Evolutionary conservation across 1,140 invertebrate genomes (phyloP).

Genomic region (Trichomalopsis sarcophagae): DNA sequence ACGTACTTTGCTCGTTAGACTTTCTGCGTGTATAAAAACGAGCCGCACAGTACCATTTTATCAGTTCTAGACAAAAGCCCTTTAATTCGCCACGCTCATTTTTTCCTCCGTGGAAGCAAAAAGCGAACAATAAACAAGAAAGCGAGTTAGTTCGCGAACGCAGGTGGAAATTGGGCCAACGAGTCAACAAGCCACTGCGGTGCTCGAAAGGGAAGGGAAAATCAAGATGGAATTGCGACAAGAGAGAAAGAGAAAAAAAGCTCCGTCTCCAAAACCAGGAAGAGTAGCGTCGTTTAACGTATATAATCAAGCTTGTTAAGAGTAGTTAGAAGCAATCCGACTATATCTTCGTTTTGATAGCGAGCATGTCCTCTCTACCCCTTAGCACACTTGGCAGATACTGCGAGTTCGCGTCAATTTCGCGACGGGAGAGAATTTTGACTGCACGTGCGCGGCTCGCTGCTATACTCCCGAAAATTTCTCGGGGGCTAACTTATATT

Average conservation of each 20-base stretch:
- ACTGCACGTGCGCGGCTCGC: not conserved
- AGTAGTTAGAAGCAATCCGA: not conserved
- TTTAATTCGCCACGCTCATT: no score
- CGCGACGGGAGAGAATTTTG: not conserved
- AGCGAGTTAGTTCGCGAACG: no score
- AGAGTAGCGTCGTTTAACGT: not conserved
- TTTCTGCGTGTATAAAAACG: no score
- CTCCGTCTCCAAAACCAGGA: not conserved
- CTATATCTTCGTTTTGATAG: not conserved
- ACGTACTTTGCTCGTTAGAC: no score
- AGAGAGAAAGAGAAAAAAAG: not conserved
- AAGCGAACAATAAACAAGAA: no score
- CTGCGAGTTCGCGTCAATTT: not conserved
- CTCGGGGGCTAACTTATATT: not conserved
- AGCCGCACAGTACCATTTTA: no score
- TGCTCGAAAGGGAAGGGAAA: not conserved
- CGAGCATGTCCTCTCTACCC: not conserved
- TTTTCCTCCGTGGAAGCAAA: no score
- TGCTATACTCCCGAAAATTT: not conserved
- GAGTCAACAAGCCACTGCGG: no score
- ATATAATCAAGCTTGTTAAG: conserved; percentile 29
- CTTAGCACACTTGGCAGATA: no score
- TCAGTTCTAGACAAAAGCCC: no score
- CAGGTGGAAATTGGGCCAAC: no score
- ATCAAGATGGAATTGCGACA: not conserved